phyloP scores from a whole-genome alignment of 2,797 vertebrate genomes.

The Gymnothorax reevesii region DNA sequence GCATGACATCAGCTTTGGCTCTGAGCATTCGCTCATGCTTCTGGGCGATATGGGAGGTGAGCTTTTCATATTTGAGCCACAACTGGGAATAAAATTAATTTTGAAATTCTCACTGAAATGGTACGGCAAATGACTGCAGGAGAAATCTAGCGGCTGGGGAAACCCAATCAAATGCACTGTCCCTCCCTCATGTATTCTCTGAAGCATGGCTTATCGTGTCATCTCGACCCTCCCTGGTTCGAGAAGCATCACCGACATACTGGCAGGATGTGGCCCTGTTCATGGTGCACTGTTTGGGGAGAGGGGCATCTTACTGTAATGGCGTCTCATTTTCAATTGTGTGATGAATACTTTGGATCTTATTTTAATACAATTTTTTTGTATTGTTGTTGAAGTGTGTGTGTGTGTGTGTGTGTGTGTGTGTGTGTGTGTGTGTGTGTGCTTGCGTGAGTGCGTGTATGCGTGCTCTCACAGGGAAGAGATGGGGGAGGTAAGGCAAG shows the following conservation, averaged over 20 bases:
- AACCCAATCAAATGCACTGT: neutral
- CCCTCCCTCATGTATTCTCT: neutral
- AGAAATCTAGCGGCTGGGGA: neutral
- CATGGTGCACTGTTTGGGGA: neutral
- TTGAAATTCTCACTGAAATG: conserved; percentile 48
- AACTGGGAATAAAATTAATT: conserved; percentile 62
- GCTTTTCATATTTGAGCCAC: conserved; percentile 64
- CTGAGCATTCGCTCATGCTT: neutral
- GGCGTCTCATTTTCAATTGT: neutral
- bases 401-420: conserved; percentile 1
- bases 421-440: neutral
- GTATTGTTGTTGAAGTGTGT: conserved; percentile 3
- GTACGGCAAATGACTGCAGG: conserved; percentile 40
- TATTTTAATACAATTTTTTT: conserved; percentile 19
- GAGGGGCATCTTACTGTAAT: conserved; percentile 6
- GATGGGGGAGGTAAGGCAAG: neutral
- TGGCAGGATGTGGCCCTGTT: neutral
- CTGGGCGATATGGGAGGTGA: conserved; percentile 20
- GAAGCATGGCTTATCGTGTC: neutral
- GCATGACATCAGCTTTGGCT: neutral
- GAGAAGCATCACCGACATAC: neutral
- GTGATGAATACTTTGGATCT: neutral
- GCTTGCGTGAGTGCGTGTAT: neutral
- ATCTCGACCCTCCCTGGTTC: neutral
- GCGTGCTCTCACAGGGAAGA: neutral